These are phyloP conservation scores for Martes martes DNA, from an alignment of 2,113 vertebrate species.

Conservation along the genomic window DNA sequence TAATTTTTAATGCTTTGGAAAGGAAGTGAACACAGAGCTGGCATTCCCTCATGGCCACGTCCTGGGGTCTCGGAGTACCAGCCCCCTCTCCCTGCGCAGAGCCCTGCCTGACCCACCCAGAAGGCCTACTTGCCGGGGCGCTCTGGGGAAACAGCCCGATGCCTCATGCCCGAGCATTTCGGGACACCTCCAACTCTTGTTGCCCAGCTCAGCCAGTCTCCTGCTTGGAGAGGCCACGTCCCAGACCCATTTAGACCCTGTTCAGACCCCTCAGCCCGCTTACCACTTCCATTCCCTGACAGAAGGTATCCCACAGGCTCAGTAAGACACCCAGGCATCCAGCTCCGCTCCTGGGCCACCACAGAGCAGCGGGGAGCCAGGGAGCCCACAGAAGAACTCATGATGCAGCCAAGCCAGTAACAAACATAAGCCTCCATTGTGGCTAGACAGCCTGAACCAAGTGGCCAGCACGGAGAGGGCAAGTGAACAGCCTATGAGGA, in stretches of 20 bases:
- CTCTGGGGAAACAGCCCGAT: not conserved
- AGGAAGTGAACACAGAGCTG: slow-evolving; percentile 59
- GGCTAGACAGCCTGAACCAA: not conserved
- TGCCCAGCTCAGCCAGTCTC: not conserved
- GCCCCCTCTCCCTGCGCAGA: not conserved
- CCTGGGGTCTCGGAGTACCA: not conserved
- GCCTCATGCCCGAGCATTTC: not conserved
- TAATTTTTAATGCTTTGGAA: slow-evolving; percentile 76
- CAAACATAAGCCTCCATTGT: rapidly evolving
- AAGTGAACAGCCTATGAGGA: not conserved
- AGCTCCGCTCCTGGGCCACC: not conserved
- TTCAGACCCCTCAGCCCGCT: not conserved
- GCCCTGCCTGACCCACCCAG: not conserved
- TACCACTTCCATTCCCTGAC: not conserved
- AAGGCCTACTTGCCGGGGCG: not conserved
- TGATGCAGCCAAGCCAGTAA: not conserved
- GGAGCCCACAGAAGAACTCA: not conserved
- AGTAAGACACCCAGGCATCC: not conserved
- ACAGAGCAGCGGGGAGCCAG: rapidly evolving
- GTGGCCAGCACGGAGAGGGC: too few species aligned
- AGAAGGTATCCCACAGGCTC: not conserved
- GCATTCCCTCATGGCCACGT: not conserved
- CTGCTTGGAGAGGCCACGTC: not conserved
- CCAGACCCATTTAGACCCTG: not conserved
- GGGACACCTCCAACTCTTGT: not conserved